These are phyloP conservation scores for Hydroisotoma schaefferi DNA, from an alignment of 2,888 invertebrate genomes.

Conservation along the genomic window DNA sequence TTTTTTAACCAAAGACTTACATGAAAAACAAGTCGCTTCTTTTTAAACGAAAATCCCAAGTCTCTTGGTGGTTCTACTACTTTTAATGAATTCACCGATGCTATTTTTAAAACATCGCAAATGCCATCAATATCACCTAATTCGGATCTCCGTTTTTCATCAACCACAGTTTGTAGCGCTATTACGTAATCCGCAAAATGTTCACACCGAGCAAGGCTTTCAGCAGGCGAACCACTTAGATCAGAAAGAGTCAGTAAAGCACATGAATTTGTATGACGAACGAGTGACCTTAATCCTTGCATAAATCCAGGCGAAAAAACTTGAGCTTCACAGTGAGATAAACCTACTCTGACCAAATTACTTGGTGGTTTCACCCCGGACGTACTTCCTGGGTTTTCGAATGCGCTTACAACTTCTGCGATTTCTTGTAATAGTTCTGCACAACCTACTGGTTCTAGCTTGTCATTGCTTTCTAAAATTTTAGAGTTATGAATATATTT, in stretches of 20 bases:
- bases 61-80: conserved; percentile 39
- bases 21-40: conserved; percentile 43
- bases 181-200: conserved; percentile 42
- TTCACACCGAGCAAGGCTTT: conserved; percentile 17
- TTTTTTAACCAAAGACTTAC: conserved; percentile 15
- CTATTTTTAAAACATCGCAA: conserved; percentile 37
- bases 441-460: conserved; percentile 6
- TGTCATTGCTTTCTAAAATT: background rate
- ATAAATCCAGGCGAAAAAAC: conserved; percentile 35
- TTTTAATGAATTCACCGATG: conserved; percentile 39
- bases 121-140: conserved; percentile 45
- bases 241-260: conserved; percentile 38
- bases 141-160: conserved; percentile 39
- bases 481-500: conserved; percentile 18
- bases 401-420: conserved; percentile 11
- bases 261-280: conserved; percentile 38
- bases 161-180: conserved; percentile 35
- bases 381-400: conserved; percentile 14
- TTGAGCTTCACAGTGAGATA: conserved; percentile 42
- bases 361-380: conserved; percentile 9
- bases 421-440: conserved; percentile 33
- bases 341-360: conserved; percentile 35
- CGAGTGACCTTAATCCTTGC: conserved; percentile 30
- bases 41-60: conserved; percentile 43
- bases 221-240: background rate